A percentile compares a stretch with the other conserved stretches of the same genome.
phyloP scores from a whole-genome alignment of 2,797 vertebrate genomes.

The Graptemys geographica region DNA sequence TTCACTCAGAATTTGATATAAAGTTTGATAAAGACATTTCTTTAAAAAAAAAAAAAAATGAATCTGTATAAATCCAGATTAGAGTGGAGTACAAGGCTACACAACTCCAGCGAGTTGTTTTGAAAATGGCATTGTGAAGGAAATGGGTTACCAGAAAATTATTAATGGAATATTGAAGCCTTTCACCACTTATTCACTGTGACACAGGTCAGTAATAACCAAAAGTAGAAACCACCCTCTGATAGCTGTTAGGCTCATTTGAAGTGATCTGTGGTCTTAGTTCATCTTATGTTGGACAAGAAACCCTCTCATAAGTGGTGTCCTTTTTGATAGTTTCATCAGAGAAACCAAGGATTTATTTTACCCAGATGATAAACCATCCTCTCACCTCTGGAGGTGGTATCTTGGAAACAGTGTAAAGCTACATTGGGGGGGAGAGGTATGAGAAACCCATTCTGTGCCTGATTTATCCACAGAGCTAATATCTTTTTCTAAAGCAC shows the following conservation, averaged over 20 bases:
- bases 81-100: neutral
- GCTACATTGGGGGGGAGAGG: neutral
- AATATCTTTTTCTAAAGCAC: neutral
- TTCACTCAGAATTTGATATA: fast-evolving
- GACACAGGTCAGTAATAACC: neutral
- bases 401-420: neutral
- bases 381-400: neutral
- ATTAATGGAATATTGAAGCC: neutral
- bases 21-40: neutral
- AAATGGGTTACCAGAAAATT: neutral
- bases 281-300: neutral
- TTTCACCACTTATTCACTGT: neutral
- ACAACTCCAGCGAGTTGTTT: neutral
- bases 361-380: neutral
- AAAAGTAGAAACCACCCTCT: neutral
- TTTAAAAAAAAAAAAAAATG: neutral
- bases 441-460: neutral
- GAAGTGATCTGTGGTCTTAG: neutral
- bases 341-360: neutral
- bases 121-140: neutral
- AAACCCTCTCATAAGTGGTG: neutral
- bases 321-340: neutral
- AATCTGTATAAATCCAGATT: neutral
- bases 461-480: neutral
- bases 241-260: neutral